phyloP scores from a whole-genome alignment of 2,797 vertebrate species.

The Thaleichthys pacificus region DNA sequence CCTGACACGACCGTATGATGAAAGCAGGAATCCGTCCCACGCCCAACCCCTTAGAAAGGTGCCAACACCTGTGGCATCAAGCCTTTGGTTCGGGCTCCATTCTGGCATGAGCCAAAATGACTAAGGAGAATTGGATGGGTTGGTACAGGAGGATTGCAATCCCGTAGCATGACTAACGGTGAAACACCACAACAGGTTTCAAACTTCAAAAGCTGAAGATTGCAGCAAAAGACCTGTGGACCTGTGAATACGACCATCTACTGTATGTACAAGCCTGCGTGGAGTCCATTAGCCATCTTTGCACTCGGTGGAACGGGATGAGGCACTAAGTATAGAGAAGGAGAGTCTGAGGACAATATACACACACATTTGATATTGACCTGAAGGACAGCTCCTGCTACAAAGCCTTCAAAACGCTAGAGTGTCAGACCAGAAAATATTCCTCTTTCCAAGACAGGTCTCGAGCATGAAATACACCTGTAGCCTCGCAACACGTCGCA shows the following conservation, averaged over 20 bases:
- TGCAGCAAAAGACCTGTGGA: neutral
- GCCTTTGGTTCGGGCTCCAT: neutral
- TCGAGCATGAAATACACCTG: neutral
- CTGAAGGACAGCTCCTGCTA: neutral
- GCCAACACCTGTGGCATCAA: slow-evolving; percentile 15
- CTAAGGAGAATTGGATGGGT: slow-evolving; percentile 10
- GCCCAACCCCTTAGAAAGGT: neutral
- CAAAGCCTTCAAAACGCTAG: neutral
- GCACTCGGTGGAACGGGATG: neutral
- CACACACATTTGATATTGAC: neutral
- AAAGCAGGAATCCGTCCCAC: neutral
- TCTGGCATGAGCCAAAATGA: slow-evolving; percentile 13
- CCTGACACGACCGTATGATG: neutral
- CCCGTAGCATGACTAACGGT: neutral
- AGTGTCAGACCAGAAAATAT: slow-evolving; percentile 4
- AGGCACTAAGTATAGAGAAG: neutral
- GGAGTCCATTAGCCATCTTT: slow-evolving; percentile 10
- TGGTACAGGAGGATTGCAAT: slow-evolving; percentile 4
- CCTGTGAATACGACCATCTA: slow-evolving; percentile 17
- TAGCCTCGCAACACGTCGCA: too few relatives aligned
- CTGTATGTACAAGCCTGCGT: slow-evolving; percentile 12
- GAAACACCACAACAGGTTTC: slow-evolving; percentile 4
- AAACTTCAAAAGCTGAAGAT: slow-evolving; percentile 15
- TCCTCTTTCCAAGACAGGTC: neutral
- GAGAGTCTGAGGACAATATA: slow-evolving; percentile 1